Base-by-base conservation (phyloP, 2,888 invertebrate genomes). In the Drosophila parthenogenetica region DNA sequence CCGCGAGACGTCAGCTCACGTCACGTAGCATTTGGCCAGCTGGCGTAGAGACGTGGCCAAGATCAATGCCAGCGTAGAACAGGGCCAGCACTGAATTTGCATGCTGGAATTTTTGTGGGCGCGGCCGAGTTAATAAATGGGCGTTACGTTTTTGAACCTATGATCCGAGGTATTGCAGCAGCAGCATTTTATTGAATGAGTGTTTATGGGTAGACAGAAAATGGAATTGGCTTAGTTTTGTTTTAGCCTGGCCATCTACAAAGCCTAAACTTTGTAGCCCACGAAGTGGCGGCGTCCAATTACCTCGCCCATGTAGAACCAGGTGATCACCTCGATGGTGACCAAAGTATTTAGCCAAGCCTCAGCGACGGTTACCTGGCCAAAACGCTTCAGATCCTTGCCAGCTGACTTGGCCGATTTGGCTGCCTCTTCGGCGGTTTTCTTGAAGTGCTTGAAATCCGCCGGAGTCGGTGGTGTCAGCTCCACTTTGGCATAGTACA, bases 271-370 rank as follows among this genome's bases (percentile, higher is more conserved):
- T 39, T 82, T 89, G 70, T 83, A 83, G 69, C 83, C 83, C 1
- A 83, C 83, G 8, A 83, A 17, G 58, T 83, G 83, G 39, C 87
- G 83, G 5, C 87, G 87, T 11, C 83, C 83, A 49, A 83, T 77
- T 5, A 87, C 87, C 51, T 83, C 83, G 46, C 83, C 83, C 85
- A 83, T 81, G 16, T 60, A 83, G 75, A 83, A 83, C 83, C 83
- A 83, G 39, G 72, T 67, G 39, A 87, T 57, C 37, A 83, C 87
- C 59, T 83, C 83, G 16, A 84, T 53, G 62, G 85, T 67, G 11
- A 83, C 89, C 55, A 83, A 37, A 0, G 79, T 19, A 40, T 81
- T 81, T 0, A 83, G 81, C 83, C 83, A 83, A 14, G 55, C 70
- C 5, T 83, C 68, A 0, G 58, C 13, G 13, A 83, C 71, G 4